Evolutionary conservation across 2,113 vertebrate genomes (phyloP), one percentile per base, ranked within the genome.

Genomic region (Mola mola): DNA sequence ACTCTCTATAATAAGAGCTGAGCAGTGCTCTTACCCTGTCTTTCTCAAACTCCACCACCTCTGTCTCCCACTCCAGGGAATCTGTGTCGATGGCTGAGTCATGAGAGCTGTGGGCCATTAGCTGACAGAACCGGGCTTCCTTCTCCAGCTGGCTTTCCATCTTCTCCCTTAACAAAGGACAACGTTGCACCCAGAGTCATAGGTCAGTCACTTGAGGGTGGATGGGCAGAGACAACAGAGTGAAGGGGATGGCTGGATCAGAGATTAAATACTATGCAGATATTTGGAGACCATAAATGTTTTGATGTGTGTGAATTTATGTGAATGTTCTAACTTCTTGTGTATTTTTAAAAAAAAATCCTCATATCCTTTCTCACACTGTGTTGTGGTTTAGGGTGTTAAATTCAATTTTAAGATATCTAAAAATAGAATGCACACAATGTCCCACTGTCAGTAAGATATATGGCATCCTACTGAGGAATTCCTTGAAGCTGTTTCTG

Each of bases 21-120:
- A 55, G 28, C 40, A 0, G 29, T 22, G 47, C 42, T 74, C 88
- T 79, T 83, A 98, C 97, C 88, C 94, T 90, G 85, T 98, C 94
- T 85, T 96, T 96, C 87, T 97, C 95, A 87, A 99, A 97, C 86
- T 97, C 96, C 28, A 98, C 96, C 50, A 98, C 94, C 92, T 99
- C 97, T 0, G 96, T 98, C 88, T 98, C 97, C 97, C 97, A 98
- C 85, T 99, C 97, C 83, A 99, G 89, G 66, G 96, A 99, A 85
- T 98, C 97, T 0, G 96, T 98, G 85, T 98, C 96, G 28, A 98
- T 99, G 72, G 97, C 96, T 0, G 96, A 98, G 88, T 98, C 97
- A 2, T 98, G 96, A 31, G 96, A 98, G 86, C 94, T 98, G 79
- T 98, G 96, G 56, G 95, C 95, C 93, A 98, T 95, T 66, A 98